Evolutionary conservation across 2,113 vertebrate genomes (phyloP).

Genomic region (Coptodon bakossiorum): DNA sequence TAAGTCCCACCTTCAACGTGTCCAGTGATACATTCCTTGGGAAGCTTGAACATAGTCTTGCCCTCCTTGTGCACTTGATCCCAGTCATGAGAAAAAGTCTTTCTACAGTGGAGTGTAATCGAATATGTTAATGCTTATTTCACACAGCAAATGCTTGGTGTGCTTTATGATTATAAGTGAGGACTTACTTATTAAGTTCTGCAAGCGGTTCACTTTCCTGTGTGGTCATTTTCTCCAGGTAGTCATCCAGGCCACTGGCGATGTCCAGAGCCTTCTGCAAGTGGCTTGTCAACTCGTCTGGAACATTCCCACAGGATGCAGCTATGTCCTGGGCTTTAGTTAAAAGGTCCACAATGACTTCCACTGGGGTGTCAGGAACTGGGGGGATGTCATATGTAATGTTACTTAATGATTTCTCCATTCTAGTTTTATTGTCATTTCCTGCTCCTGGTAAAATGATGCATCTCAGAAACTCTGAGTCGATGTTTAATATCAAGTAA

Average conservation of each 20-base stretch:
- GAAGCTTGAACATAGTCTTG: conserved; percentile 59
- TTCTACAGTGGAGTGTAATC: conserved; percentile 24
- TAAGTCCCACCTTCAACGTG: conserved; percentile 61
- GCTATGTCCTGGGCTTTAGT: conserved; percentile 70
- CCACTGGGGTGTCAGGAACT: conserved; percentile 69
- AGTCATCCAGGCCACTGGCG: conserved; percentile 66
- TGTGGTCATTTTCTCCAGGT: conserved; percentile 62
- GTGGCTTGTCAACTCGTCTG: conserved; percentile 58
- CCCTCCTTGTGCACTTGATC: conserved; percentile 58
- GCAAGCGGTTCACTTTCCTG: conserved; percentile 59
- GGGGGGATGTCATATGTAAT: not conserved
- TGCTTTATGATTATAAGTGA: not conserved
- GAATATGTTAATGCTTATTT: not conserved
- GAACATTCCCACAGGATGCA: conserved; percentile 32
- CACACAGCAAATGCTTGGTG: not conserved
- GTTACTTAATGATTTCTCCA: not conserved
- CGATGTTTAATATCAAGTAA: not conserved
- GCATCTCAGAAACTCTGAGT: not conserved
- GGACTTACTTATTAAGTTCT: conserved; percentile 54
- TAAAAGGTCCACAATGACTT: conserved; percentile 70
- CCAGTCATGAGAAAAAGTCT: conserved; percentile 65
- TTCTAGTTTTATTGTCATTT: not conserved
- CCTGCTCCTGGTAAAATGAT: not conserved
- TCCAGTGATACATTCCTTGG: conserved; percentile 70
- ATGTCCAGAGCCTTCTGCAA: conserved; percentile 73